Evolutionary conservation across 1,140 invertebrate genomes (phyloP).

Genomic region (Drosophila novamexicana): DNA sequence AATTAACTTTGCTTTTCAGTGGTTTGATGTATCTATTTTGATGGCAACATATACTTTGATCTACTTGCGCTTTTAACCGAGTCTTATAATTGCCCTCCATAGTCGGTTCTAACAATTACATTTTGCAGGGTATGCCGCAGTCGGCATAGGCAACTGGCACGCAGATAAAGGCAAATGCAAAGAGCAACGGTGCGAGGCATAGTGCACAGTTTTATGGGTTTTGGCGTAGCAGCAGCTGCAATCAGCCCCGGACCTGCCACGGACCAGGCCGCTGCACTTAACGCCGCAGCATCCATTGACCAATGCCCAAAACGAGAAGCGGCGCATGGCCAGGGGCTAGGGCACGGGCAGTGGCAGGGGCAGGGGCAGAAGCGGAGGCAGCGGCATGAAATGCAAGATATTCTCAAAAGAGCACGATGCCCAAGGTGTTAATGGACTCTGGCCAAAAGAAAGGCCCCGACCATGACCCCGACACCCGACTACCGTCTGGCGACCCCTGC

Average conservation of each 20-base stretch:
- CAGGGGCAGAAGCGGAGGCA: background rate
- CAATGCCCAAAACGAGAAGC: conserved; percentile 29
- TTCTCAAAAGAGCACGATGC: conserved; percentile 36
- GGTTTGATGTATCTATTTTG: too few relatives aligned
- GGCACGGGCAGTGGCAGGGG: conserved; percentile 5
- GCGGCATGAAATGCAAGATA: conserved; percentile 44
- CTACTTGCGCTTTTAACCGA: too few relatives aligned
- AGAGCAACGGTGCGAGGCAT: conserved; percentile 14
- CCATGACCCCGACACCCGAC: conserved; percentile 26
- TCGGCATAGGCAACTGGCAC: background rate
- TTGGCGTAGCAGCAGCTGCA: conserved; percentile 17
- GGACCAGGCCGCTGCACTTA: conserved; percentile 24
- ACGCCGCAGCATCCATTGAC: conserved; percentile 28
- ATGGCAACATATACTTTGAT: too few relatives aligned
- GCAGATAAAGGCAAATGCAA: conserved; percentile 30
- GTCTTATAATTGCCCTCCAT: too few relatives aligned
- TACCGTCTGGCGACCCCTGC: conserved; percentile 8
- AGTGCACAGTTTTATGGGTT: conserved; percentile 41
- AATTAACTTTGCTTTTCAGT: too few relatives aligned
- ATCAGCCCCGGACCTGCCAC: conserved; percentile 4
- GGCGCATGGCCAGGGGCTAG: conserved; percentile 11
- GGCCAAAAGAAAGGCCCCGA: conserved; percentile 44
- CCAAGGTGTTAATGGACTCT: conserved; percentile 50
- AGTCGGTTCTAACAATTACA: background rate
- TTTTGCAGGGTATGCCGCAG: conserved; percentile 23